Evolutionary conservation across 2,113 vertebrate genomes (phyloP).

Genomic region (Artemisiospiza belli): DNA sequence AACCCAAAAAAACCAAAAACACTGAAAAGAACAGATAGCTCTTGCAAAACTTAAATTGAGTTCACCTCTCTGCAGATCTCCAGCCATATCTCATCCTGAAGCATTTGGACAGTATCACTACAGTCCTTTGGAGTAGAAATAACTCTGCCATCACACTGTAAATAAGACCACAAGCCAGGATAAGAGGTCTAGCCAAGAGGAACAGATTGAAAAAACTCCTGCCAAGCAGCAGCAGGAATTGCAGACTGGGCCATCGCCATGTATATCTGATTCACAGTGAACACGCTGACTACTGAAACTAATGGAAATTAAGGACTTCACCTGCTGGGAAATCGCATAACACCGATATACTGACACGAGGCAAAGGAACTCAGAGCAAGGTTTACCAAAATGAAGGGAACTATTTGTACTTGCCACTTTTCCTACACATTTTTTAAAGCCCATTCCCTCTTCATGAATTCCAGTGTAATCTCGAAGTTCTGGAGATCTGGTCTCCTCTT

Average conservation of each 20-base stretch:
- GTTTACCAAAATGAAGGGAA: background rate
- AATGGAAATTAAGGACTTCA: background rate
- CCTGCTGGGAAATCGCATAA: background rate
- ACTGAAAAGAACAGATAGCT: background rate
- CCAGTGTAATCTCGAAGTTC: background rate
- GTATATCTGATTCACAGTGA: background rate
- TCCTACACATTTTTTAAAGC: background rate
- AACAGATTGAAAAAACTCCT: constrained; percentile 44
- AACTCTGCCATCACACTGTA: constrained; percentile 13
- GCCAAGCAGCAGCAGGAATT: constrained; percentile 42
- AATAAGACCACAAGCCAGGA: constrained; percentile 32
- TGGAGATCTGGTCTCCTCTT: background rate
- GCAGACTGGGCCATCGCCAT: background rate
- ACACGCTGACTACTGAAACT: background rate
- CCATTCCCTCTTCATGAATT: background rate
- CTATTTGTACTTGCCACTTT: background rate
- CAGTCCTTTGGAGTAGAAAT: background rate
- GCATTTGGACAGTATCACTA: background rate
- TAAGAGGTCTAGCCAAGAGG: constrained; percentile 28
- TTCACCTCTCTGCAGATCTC: background rate
- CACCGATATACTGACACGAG: background rate
- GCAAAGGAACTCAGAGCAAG: background rate
- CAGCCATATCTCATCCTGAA: background rate
- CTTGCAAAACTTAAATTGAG: background rate
- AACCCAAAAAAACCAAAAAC: background rate